Evolutionary conservation across 2,113 vertebrate species (phyloP).

Genomic region (Alethe diademata): DNA sequence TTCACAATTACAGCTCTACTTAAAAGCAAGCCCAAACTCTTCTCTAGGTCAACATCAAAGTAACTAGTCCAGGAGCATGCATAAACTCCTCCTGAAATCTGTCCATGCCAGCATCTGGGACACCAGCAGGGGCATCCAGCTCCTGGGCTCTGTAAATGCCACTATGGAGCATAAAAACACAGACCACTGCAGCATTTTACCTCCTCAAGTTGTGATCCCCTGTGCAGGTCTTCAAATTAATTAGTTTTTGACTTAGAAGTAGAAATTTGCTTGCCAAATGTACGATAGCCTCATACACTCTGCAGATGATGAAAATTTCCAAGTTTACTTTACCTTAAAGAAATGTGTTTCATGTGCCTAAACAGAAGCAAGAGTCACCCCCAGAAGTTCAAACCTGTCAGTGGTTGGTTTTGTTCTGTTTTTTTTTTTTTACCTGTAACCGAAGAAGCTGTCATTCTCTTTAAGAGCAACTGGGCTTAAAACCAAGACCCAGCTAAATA

Average conservation of each 20-base stretch:
- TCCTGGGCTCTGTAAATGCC: not conserved
- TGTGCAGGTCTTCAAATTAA: not conserved
- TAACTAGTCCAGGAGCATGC: not conserved
- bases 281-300: accelerated
- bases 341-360: not conserved
- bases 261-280: not conserved
- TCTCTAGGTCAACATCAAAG: not conserved
- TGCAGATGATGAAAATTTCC: not conserved
- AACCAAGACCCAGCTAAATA: not conserved
- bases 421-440: not conserved
- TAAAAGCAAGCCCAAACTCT: not conserved
- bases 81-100: not conserved
- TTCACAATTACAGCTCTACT: not conserved
- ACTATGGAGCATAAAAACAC: not conserved
- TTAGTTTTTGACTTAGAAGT: not conserved
- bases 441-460: not conserved
- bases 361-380: not conserved
- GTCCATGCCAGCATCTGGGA: not conserved
- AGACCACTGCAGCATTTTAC: not conserved
- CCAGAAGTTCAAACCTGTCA: accelerated
- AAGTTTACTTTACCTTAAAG: not conserved
- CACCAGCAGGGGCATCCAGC: not conserved
- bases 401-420: not conserved
- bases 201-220: not conserved
- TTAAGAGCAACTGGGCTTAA: not conserved